Base-by-base conservation (phyloP, 2,888 invertebrate genomes). In the Myopa tessellatipennis region DNA sequence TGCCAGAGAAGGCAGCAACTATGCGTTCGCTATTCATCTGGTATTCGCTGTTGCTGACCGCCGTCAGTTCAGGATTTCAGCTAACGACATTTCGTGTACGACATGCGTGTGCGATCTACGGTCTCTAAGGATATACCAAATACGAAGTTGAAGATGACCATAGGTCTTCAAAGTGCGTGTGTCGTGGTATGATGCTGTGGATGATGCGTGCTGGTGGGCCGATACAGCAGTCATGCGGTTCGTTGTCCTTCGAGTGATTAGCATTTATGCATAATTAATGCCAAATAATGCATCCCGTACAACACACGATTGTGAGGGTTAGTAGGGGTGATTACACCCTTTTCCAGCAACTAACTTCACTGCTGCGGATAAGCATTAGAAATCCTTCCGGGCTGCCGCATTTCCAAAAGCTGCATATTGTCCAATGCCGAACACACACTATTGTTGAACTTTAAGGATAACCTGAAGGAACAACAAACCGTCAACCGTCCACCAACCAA, bases 201-300 rank as follows among this genome's bases (percentile, higher is more conserved):
- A 26, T 50, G 14, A n/a, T 71, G 58, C 34, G 34, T 58, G 58
- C 50, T 58, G 72, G 67, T 63, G 40, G 71, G 52, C 68, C 63
- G 26, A 26, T 38, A 74, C 16, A 14, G 16, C 67, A 52, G 36
- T 12, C 65, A 36, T 36, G 67, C n/a, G 50, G 34, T 34, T 52
- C 65, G 55, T 16, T 55, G 69, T 69, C 58, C 69, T 34, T 68
- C 16, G 26, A 69, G 34, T 75, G 69, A 75, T 69, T 75, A 69
- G 75, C 75, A 68, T 75, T 75, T 58, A 45, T 75, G 75, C 58
- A 75, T 75, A 75, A 75, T 75, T 75, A 75, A 75, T 75, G 68
- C 75, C 69, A 60, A 75, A 75, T 75, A 75, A 60, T 60, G 26
- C 74, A 74, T 67, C 55, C 55, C 12, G 34, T 55, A 36, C 65